Conservation (phyloP, 2,888 invertebrate genomes). For the Tetranychus piercei region DNA sequence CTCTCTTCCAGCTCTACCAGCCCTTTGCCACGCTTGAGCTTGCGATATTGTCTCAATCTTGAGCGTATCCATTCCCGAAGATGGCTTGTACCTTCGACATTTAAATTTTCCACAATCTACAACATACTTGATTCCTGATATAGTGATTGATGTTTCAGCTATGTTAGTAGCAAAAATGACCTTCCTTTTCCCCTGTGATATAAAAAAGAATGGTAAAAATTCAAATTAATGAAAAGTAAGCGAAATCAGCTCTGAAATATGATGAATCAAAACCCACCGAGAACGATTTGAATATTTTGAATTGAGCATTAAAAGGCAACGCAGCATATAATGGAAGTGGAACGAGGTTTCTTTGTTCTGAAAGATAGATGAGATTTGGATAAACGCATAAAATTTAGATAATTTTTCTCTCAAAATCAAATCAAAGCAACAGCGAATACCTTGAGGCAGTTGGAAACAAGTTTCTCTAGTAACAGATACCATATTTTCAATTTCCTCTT, state of each 20-base stretch:
- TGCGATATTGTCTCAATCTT: slow-evolving; percentile 63
- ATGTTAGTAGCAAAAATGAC: slow-evolving; percentile 43
- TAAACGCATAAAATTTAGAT: no score
- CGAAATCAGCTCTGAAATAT: not conserved
- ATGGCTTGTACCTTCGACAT: slow-evolving; percentile 47
- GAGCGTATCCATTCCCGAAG: slow-evolving; percentile 62
- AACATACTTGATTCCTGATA: slow-evolving; percentile 61
- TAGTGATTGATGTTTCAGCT: slow-evolving; percentile 45
- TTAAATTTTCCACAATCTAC: slow-evolving; percentile 84
- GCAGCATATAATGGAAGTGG: slow-evolving; percentile 45
- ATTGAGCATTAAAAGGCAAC: slow-evolving; percentile 37
- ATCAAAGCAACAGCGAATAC: slow-evolving; percentile 10
- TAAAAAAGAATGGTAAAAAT: not conserved
- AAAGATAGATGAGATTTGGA: not conserved
- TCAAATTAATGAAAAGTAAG: not conserved
- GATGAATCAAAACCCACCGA: slow-evolving; percentile 25
- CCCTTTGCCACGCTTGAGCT: slow-evolving; percentile 80
- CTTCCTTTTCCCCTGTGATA: slow-evolving; percentile 34
- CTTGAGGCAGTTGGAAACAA: slow-evolving; percentile 20
- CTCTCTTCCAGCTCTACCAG: slow-evolving; percentile 72
- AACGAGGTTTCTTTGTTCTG: slow-evolving; percentile 26
- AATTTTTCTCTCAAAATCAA: no score
- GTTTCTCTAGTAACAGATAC: slow-evolving; percentile 30
- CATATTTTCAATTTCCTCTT: slow-evolving; percentile 72
- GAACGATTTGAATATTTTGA: slow-evolving; percentile 37